phyloP scores from a whole-genome alignment of 1,140 invertebrate genomes.

The Bombus difficillimus region DNA sequence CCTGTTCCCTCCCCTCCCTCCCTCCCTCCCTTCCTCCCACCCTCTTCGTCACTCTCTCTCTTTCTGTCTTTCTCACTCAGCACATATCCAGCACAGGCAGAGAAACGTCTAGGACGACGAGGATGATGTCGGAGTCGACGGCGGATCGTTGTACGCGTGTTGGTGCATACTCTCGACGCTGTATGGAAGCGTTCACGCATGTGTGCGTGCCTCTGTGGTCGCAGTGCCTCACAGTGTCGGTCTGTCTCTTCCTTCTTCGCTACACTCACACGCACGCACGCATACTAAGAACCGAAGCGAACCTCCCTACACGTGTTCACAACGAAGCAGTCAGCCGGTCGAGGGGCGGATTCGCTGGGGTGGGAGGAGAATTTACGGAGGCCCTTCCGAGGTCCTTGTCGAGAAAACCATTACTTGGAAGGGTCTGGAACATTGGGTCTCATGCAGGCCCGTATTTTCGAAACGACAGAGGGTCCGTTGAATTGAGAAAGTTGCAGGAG shows the following conservation, averaged over 20 bases:
- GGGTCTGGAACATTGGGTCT: conserved; percentile 34
- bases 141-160: conserved; percentile 24
- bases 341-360: conserved; percentile 50
- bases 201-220: conserved; percentile 15
- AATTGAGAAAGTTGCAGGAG: neutral
- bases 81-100: conserved; percentile 43
- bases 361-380: conserved; percentile 27
- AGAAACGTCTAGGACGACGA: conserved; percentile 52
- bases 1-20: conserved; percentile 60
- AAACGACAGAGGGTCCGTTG: neutral
- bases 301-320: conserved; percentile 60
- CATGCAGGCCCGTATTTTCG: conserved; percentile 1
- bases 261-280: neutral
- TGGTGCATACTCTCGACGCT: too few relatives aligned
- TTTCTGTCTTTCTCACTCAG: neutral
- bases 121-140: conserved; percentile 36
- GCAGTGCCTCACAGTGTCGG: neutral
- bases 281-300: neutral
- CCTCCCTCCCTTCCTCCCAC: conserved; percentile 40
- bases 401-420: conserved; percentile 28
- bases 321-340: conserved; percentile 28
- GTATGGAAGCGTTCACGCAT: neutral
- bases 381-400: conserved; percentile 46
- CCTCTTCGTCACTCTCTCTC: conserved; percentile 28
- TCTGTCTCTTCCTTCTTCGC: conserved; percentile 1